Evolutionary conservation across 2,888 invertebrate species (phyloP).

Genomic region (Rhamphomyia laevipes): DNA sequence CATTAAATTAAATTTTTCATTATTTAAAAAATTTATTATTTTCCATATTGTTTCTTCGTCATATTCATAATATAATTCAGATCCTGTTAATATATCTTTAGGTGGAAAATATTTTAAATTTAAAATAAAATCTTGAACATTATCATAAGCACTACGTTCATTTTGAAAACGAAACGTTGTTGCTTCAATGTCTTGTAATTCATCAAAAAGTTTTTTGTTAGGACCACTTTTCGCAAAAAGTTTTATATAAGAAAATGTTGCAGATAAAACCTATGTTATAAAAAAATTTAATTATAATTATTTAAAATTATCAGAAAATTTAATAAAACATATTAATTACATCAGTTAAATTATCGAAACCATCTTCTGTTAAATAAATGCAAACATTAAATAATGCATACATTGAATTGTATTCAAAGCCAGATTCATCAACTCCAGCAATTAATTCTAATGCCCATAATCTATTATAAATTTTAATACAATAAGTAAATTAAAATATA

Average conservation of each 20-base stretch:
- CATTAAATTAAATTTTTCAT: conserved; percentile 33
- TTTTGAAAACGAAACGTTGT: conserved; percentile 59
- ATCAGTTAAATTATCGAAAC: conserved; percentile 55
- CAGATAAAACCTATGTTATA: conserved; percentile 54
- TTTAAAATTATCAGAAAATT: too few species aligned
- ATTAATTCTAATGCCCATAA: conserved; percentile 65
- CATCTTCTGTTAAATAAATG: conserved; percentile 66
- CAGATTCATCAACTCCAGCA: conserved; percentile 60
- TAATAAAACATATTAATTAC: conserved; percentile 28
- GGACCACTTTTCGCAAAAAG: conserved; percentile 58
- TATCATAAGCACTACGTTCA: conserved; percentile 59
- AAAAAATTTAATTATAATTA: background rate
- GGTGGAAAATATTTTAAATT: conserved; percentile 73
- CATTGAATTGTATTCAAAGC: conserved; percentile 67
- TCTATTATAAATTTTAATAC: conserved; percentile 32
- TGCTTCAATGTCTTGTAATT: conserved; percentile 60
- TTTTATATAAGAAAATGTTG: conserved; percentile 67
- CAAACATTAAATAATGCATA: conserved; percentile 63
- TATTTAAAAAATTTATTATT: conserved; percentile 26
- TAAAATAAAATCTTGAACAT: conserved; percentile 64
- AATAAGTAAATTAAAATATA: background rate
- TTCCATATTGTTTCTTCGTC: conserved; percentile 45
- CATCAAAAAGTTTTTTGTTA: conserved; percentile 54
- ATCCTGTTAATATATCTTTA: conserved; percentile 66
- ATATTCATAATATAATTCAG: conserved; percentile 62